A percentile compares a stretch with the other conserved stretches of the same genome.
Conservation (phyloP, 1,140 invertebrate genomes). For the Drosophila navojoa region DNA sequence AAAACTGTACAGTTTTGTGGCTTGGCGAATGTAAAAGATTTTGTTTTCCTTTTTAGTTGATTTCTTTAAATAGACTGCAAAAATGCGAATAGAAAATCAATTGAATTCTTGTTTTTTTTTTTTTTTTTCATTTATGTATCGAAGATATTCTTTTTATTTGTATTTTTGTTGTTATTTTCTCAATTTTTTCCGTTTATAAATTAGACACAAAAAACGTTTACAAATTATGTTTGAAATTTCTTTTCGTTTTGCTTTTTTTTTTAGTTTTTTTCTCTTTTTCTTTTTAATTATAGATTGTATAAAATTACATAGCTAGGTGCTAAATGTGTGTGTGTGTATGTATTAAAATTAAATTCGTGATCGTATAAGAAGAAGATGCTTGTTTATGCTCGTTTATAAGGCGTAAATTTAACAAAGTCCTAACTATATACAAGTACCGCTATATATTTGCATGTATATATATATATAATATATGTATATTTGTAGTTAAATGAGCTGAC, state of each 20-base stretch:
- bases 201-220: slow-evolving; percentile 75
- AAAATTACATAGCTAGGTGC: slow-evolving; percentile 50
- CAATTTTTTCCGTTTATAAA: slow-evolving; percentile 53
- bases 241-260: neutral
- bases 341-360: slow-evolving; percentile 67
- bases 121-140: slow-evolving; percentile 26
- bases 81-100: neutral
- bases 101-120: neutral
- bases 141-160: slow-evolving; percentile 38
- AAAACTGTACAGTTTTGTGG: slow-evolving; percentile 9
- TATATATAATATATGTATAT: slow-evolving; percentile 31
- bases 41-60: neutral
- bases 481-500: slow-evolving; percentile 39
- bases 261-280: slow-evolving; percentile 9
- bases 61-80: neutral
- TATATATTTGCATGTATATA: slow-evolving; percentile 31
- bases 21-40: neutral
- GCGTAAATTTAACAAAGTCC: slow-evolving; percentile 36
- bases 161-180: slow-evolving; percentile 29
- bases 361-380: slow-evolving; percentile 52
- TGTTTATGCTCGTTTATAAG: slow-evolving; percentile 30
- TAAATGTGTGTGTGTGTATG: slow-evolving; percentile 23
- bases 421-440: slow-evolving; percentile 45
- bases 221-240: slow-evolving; percentile 61
- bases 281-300: slow-evolving; percentile 43